phyloP scores from a whole-genome alignment of 1,140 invertebrate genomes.

The Homarus americanus region DNA sequence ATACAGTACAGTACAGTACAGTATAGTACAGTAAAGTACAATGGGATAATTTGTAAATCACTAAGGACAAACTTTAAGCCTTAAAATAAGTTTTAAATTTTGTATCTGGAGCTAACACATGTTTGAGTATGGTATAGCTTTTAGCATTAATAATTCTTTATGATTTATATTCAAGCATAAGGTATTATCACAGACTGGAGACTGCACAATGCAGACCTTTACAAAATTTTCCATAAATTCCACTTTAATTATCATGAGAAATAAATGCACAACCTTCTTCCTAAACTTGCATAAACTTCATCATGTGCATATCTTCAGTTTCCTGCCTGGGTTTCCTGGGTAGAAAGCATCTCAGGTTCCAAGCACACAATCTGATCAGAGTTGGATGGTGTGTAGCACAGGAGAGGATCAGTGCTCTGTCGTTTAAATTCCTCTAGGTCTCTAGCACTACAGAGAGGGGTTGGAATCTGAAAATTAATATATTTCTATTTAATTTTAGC shows the following conservation, averaged over 20 bases:
- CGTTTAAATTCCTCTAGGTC: slow-evolving; percentile 85
- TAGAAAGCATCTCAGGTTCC: slow-evolving; percentile 39
- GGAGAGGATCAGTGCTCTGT: slow-evolving; percentile 39
- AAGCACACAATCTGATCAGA: slow-evolving; percentile 44
- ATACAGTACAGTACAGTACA: no score
- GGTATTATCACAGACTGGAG: not conserved
- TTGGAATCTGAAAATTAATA: slow-evolving; percentile 91
- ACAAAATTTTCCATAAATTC: not conserved
- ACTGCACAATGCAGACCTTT: not conserved
- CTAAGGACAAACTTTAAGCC: no score
- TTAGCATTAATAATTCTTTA: no score
- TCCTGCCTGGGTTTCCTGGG: not conserved
- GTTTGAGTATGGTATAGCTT: no score
- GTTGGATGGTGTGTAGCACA: slow-evolving; percentile 26
- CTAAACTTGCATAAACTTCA: not conserved
- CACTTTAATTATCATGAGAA: not conserved
- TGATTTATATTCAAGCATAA: no score
- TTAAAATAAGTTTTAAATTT: no score
- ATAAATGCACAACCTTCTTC: not conserved
- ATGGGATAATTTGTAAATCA: no score
- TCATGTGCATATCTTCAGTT: not conserved
- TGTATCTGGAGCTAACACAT: no score
- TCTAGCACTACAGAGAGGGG: slow-evolving; percentile 92
- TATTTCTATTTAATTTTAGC: no score
- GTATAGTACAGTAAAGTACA: no score